These are phyloP conservation scores for Bergia puertoricense DNA, from an alignment of 92 coral and sea anemone species.

Conservation along the genomic window DNA sequence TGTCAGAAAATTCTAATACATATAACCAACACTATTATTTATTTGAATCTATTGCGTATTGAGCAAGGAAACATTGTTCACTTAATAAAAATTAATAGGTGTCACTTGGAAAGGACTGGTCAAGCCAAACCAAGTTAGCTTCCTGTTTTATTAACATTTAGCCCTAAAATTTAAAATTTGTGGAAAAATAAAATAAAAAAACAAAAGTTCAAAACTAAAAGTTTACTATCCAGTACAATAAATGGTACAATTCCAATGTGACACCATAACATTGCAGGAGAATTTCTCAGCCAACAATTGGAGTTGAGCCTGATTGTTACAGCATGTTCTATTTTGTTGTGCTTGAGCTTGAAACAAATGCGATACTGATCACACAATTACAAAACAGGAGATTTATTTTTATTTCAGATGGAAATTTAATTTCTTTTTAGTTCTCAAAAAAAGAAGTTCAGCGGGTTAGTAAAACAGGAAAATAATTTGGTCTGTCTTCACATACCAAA, in stretches of 20 bases:
- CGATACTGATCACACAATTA: constrained; percentile 3
- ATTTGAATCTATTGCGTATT: constrained; percentile 5
- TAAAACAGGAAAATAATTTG: background rate
- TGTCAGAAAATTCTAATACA: constrained; percentile 14
- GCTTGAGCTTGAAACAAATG: constrained; percentile 2
- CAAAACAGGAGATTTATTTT: background rate
- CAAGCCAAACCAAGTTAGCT: background rate
- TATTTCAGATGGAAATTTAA: background rate
- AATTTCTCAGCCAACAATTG: background rate
- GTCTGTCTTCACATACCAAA: constrained; percentile 11
- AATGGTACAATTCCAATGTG: no score
- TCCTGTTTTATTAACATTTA: no score
- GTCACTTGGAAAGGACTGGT: background rate
- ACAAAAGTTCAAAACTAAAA: no score
- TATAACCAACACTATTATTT: background rate
- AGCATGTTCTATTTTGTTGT: constrained; percentile 15
- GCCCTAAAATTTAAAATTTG: no score
- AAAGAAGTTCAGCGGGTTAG: background rate
- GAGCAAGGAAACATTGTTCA: constrained; percentile 21
- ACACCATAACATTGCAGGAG: no score
- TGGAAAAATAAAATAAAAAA: no score
- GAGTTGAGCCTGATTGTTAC: constrained; percentile 15
- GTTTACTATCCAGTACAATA: no score
- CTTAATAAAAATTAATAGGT: background rate
- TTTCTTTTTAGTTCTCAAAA: constrained; percentile 4